A percentile compares a stretch with the other conserved stretches of the same genome.
phyloP scores from a whole-genome alignment of 1,140 invertebrate genomes.

The Thrips palmi region DNA sequence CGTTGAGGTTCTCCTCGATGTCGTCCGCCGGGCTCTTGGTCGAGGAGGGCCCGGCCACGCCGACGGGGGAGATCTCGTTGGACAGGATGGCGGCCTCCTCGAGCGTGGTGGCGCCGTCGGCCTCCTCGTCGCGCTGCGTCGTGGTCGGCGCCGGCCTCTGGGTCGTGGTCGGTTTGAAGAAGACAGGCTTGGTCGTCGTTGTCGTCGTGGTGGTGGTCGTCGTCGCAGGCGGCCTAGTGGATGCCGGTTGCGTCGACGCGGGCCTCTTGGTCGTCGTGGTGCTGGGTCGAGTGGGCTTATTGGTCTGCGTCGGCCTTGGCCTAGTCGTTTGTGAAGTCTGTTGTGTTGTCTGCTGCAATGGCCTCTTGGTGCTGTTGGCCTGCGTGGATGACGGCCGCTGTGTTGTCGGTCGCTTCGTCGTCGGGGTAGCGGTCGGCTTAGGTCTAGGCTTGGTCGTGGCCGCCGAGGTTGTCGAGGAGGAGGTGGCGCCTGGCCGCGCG shows the following conservation, averaged over 20 bases:
- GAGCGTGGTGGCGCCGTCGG: no score
- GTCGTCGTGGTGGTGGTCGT: conserved; percentile 5
- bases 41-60: no score
- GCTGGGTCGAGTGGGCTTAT: not conserved
- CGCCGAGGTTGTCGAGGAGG: conserved; percentile 2
- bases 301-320: conserved; percentile 8
- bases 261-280: conserved; percentile 6
- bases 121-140: no score
- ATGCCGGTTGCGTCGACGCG: not conserved
- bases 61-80: no score
- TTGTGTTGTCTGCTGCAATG: no score
- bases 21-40: no score
- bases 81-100: no score
- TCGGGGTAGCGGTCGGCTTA: conserved; percentile 3
- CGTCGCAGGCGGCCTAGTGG: conserved; percentile 6
- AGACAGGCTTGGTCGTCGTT: conserved; percentile 10
- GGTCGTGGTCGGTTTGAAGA: conserved; percentile 5
- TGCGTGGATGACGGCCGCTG: conserved; percentile 15
- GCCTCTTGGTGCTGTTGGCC: no score
- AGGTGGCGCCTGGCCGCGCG: not conserved
- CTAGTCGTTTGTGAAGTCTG: conserved; percentile 3
- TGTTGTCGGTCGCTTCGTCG: conserved; percentile 18
- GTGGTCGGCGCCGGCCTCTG: no score
- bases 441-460: not conserved
- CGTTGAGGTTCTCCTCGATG: no score